Evolutionary conservation across 2,113 vertebrate species (phyloP).

Genomic region (Saccopteryx leptura): DNA sequence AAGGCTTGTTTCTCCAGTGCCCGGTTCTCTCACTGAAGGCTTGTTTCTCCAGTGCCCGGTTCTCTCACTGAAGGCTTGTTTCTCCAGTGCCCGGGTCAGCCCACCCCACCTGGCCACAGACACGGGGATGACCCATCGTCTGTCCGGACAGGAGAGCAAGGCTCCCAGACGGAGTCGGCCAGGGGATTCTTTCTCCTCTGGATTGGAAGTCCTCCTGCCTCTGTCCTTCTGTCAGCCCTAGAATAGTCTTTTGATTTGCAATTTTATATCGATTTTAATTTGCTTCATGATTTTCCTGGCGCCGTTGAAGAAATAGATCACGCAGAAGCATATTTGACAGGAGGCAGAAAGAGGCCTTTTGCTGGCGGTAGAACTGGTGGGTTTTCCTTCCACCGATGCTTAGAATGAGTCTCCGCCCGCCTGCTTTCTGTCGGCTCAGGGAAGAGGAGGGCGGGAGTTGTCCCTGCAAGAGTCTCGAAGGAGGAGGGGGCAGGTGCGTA

Average conservation of each 20-base stretch:
- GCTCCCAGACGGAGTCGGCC: not conserved
- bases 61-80: constrained; percentile 49
- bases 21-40: not conserved
- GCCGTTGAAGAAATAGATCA: constrained; percentile 45
- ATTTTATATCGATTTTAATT: constrained; percentile 73
- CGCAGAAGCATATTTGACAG: constrained; percentile 10
- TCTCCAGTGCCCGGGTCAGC: not conserved
- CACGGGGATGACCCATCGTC: not conserved
- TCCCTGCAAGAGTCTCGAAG: not conserved
- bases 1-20: not conserved
- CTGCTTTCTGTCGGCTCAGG: not conserved
- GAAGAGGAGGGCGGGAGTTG: not conserved
- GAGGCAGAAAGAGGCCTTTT: not conserved
- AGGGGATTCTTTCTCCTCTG: not conserved
- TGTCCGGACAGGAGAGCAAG: constrained; percentile 11
- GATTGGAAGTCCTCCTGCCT: constrained; percentile 51
- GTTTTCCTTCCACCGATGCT: not conserved
- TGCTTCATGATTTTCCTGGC: constrained; percentile 61
- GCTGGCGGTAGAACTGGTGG: not conserved
- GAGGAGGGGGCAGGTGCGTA: not conserved
- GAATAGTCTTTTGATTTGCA: constrained; percentile 49
- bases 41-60: not conserved
- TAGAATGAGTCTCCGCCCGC: not conserved
- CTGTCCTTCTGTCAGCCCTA: constrained; percentile 59
- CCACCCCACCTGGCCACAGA: not conserved